A percentile compares a stretch with the other conserved stretches of the same genome.
Evolutionary conservation across 2,888 invertebrate species (phyloP).

Genomic region (Chouioia cunea): DNA sequence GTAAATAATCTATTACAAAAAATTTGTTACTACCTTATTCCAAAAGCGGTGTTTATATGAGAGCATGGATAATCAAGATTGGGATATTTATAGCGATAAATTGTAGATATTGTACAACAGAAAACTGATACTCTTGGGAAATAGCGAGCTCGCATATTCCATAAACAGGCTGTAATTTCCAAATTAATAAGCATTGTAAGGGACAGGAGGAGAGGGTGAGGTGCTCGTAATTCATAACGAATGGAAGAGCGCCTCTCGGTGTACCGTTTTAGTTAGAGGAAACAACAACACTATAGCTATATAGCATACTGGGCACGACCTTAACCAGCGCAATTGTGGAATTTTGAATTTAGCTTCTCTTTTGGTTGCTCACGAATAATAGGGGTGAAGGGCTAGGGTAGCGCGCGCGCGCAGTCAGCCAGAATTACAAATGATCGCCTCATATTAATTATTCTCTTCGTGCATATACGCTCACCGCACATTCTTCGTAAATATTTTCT

Average conservation of each 20-base stretch:
- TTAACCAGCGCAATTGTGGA: slow-evolving; percentile 2
- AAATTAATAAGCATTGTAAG: slow-evolving; percentile 38
- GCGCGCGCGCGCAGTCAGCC: slow-evolving; percentile 24
- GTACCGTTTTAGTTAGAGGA: too few relatives aligned
- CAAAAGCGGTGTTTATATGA: too few relatives aligned
- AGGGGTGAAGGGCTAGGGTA: slow-evolving; percentile 31
- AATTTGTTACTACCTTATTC: too few relatives aligned
- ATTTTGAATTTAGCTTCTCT: slow-evolving; percentile 23
- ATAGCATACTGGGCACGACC: background rate
- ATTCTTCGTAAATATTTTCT: slow-evolving; percentile 27
- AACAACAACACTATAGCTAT: too few relatives aligned
- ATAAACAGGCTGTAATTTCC: slow-evolving; percentile 21
- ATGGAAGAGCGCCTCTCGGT: too few relatives aligned
- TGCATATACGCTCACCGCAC: slow-evolving; percentile 19
- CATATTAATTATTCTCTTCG: slow-evolving; percentile 45
- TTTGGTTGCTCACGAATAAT: background rate
- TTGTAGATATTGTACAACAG: too few relatives aligned
- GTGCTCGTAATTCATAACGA: slow-evolving; percentile 26
- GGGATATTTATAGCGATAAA: too few relatives aligned
- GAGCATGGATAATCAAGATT: too few relatives aligned
- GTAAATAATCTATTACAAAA: too few relatives aligned
- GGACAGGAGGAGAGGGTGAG: background rate
- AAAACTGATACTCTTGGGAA: background rate
- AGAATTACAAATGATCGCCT: slow-evolving; percentile 44
- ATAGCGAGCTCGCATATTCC: slow-evolving; percentile 2